Base-by-base conservation (phyloP, 2,797 vertebrate species). In the Gymnodraco acuticeps region DNA sequence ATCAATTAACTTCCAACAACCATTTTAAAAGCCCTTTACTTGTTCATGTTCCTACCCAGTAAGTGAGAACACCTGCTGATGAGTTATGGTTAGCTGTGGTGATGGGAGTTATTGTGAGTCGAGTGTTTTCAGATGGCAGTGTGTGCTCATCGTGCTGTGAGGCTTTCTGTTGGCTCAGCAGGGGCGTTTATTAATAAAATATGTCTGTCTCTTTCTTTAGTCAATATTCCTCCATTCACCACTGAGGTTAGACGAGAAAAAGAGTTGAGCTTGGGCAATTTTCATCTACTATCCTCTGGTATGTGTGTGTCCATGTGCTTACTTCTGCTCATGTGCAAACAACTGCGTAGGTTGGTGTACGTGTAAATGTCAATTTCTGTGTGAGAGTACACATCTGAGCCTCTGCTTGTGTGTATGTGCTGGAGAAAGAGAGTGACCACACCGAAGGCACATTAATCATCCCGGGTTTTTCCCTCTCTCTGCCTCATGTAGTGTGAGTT, bases 391-490 rank as follows among this genome's bases (percentile, higher is more conserved):
- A 69, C 70, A 66, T 58, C 52, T 71, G 50, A 58, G 47, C 52
- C 72, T 70, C 41, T 78, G 71, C 54, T 75, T 70, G 70, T 73
- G 33, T 69, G 68, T 69, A 17, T 77, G 77, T 64, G 46, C 60
- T 75, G 51, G 56, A 83, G 77, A 87, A 84, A 67, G 83, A 81
- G 75, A 84, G 83, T 85, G 88, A 87, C 90, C 89, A 83, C 90
- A 92, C 88, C 88, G 83, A 81, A 70, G 69, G 77, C 65, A 82
- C 92, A 93, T 95, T 92, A 90, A 94, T 95, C 94, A 93, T 84
- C 64, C 47, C 58, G 8, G 33, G 17, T 64, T 83, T 78, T 78
- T 79, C 87, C 64, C 64, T 58, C 73, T 68, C 64, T 61, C 70
- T 19, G 58, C 69, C 79, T 84, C 69, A 67, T 88, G 82, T 81